phyloP scores from a whole-genome alignment of 1,140 invertebrate genomes.

The Microvelia longipes region DNA sequence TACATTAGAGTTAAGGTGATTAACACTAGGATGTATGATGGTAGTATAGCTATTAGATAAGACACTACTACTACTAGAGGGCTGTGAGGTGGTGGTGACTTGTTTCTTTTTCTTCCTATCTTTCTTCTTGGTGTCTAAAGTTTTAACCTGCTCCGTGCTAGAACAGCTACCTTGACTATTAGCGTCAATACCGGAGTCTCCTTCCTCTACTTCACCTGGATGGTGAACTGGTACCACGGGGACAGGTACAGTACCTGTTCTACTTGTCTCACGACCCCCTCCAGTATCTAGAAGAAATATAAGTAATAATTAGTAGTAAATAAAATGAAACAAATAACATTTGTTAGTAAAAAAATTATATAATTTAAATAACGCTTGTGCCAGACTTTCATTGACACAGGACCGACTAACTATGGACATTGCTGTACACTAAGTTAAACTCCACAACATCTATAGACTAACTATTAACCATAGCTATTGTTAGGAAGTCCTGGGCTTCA shows the following conservation, averaged over 20 bases:
- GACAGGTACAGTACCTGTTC: not conserved
- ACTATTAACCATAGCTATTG: too few relatives aligned
- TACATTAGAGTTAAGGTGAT: conserved; percentile 7
- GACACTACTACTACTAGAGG: not conserved
- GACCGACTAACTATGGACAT: too few relatives aligned
- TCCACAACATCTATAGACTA: too few relatives aligned
- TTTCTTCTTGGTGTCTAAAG: conserved; percentile 41
- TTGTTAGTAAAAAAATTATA: too few relatives aligned
- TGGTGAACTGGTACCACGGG: not conserved
- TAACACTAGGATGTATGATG: conserved; percentile 10
- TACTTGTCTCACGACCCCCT: not conserved
- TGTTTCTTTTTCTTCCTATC: conserved; percentile 58
- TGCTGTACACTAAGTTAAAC: too few relatives aligned
- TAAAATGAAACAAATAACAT: too few relatives aligned
- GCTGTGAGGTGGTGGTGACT: not conserved
- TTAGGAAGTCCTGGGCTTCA: too few relatives aligned
- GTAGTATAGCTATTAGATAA: not conserved
- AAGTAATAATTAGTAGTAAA: too few relatives aligned
- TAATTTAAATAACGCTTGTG: too few relatives aligned
- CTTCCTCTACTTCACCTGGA: conserved; percentile 56
- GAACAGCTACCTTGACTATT: conserved; percentile 72
- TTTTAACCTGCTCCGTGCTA: conserved; percentile 48
- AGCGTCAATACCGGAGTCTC: conserved; percentile 72
- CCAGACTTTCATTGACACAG: too few relatives aligned
- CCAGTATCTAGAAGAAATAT: not conserved